Evolutionary conservation across 2,797 vertebrate genomes (phyloP), one percentile per base, ranked within the genome.

Genomic region (Rhynchonycteris naso): DNA sequence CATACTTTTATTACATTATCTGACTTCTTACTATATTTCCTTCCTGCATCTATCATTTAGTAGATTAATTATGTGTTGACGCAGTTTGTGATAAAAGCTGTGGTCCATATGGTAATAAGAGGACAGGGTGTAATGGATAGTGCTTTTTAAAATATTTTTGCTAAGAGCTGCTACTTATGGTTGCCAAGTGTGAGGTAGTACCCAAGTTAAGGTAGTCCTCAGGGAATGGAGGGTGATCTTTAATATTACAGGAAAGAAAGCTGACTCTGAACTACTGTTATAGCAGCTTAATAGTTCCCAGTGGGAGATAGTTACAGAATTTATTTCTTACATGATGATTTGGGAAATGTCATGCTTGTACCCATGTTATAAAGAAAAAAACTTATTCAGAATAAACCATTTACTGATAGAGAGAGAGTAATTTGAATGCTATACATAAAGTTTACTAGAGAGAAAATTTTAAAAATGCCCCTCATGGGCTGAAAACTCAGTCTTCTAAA

Each of bases 211-310:
- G 84, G 35, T 91, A 96, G 82, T 96, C 97, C 95, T 94, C 24
- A 14, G 95, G 97, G 97, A 95, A 72, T 61, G 9, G 38, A 96
- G 50, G 88, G 90, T 93, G 94, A 96, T 95, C 89, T 96, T 96
- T 96, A 96, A 85, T 94, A 97, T 96, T 95, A 94, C 54, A 93
- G 52, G 86, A 0, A 0, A 97, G 95, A 97, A 95, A 89, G 91
- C 97, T 97, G 97, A 97, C 90, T 97, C 96, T 97, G 95, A 97
- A 96, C 93, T 91, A 93, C 91, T 59, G 89, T 96, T 96, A 95
- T 21, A 97, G 93, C 86, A 90, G 28, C 87, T 95, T 97, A 97
- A 97, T 97, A 80, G 89, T 96, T 95, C 97, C 97, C 96, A 97
- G 95, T 88, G 97, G 96, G 97, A 97, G 61, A 91, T 78, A 96